Conservation (phyloP, 2,888 invertebrate species). For the Cosmia trapezina region DNA sequence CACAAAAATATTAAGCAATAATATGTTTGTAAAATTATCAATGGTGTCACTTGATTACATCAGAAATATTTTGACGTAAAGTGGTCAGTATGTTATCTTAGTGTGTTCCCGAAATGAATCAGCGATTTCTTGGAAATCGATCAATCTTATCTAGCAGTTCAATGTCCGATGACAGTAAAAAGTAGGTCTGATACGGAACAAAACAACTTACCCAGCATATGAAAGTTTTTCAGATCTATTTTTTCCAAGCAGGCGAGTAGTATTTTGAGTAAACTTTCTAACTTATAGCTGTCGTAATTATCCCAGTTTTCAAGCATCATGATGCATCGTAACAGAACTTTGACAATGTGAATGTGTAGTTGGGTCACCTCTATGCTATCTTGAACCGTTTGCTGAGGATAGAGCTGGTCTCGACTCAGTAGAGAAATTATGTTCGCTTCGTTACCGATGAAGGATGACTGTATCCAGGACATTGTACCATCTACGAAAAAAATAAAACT, state of each 20-base stretch:
- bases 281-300: conserved; percentile 74
- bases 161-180: conserved; percentile 24
- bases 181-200: conserved; percentile 8
- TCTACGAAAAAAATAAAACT: conserved; percentile 62
- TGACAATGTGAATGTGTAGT: conserved; percentile 83
- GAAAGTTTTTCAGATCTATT: conserved; percentile 86
- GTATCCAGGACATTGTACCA: conserved; percentile 80
- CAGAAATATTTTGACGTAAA: conserved; percentile 29
- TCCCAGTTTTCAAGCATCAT: conserved; percentile 71
- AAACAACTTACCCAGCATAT: conserved; percentile 82
- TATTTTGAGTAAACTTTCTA: conserved; percentile 85
- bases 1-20: conserved; percentile 2
- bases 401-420: conserved; percentile 79
- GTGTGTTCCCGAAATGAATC: conserved; percentile 31
- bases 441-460: conserved; percentile 79
- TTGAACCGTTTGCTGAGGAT: conserved; percentile 81
- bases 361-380: conserved; percentile 84
- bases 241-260: conserved; percentile 82
- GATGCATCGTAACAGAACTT: conserved; percentile 80
- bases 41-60: conserved; percentile 22
- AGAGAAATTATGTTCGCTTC: conserved; percentile 80
- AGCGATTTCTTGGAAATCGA: conserved; percentile 28
- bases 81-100: conserved; percentile 26
- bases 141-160: conserved; percentile 43
- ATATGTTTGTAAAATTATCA: conserved; percentile 8